Evolutionary conservation across 2,797 vertebrate species (phyloP), one percentile per base, ranked within the genome.

Genomic region (Hephaestus fuliginosus): DNA sequence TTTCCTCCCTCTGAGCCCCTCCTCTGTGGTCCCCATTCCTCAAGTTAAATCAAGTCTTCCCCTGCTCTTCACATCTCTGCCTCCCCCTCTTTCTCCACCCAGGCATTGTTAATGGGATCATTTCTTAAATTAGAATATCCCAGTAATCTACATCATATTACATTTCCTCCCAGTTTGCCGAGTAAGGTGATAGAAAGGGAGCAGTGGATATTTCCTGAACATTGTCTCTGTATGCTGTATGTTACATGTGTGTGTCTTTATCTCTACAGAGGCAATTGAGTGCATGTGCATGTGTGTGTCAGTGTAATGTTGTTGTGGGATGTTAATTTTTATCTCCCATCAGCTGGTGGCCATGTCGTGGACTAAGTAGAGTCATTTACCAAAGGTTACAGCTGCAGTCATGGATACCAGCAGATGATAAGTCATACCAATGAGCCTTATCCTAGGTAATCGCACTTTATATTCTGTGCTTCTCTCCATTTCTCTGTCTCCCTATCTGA

Each of bases 331-430:
- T 76, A 88, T 92, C 90, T 86, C 86, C 83, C 84, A 78, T 78
- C 7, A 30, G 62, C 80, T 80, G 69, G 64, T 89, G 87, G 75
- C 79, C 70, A 68, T 84, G 88, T 91, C 75, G 65, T 72, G 79
- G 88, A 92, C 86, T 91, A 87, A 92, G 88, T 84, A 77, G 76
- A 90, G 90, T 90, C 81, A 91, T 94, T 94, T 91, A 89, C 83
- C 83, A 92, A 88, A 93, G 91, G 88, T 93, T 93, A 84, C 76
- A 81, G 84, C 86, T 85, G 90, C 86, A 90, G 90, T 86, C 88
- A 86, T 83, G 87, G 89, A 90, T 88, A 89, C 64, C 67, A 78
- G 88, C 70, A 76, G 85, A 84, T 83, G 80, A 93, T 88, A 92
- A 90, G 78, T 89, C 89, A 83, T 77, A 87, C 74, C 91, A 89